Conservation (phyloP, 2,113 vertebrate species). For the Cettia cetti region DNA sequence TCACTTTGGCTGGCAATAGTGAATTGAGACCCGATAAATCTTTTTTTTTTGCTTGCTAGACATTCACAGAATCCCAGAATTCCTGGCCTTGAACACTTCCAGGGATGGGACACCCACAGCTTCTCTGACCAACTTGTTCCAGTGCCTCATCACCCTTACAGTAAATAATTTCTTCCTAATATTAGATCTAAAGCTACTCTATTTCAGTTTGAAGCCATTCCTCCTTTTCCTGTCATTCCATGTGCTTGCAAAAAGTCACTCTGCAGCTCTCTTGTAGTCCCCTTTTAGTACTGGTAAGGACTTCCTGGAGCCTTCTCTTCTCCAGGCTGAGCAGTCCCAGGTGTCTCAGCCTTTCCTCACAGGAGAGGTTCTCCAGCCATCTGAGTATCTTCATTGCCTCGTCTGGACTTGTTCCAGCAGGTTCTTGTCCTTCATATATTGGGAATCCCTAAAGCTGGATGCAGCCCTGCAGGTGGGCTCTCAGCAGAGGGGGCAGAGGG, state of each 20-base stretch:
- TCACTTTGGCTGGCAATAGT: not conserved
- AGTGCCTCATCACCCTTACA: not conserved
- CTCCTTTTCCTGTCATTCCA: no score
- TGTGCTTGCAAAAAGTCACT: not conserved
- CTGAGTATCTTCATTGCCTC: fast-evolving
- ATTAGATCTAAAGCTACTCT: not conserved
- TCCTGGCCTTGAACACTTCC: not conserved
- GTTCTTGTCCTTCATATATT: fast-evolving
- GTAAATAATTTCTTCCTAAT: not conserved
- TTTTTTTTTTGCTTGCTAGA: not conserved
- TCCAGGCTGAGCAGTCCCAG: not conserved
- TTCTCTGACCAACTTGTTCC: not conserved
- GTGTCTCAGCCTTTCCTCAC: fast-evolving
- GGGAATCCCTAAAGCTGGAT: not conserved
- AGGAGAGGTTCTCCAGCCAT: not conserved
- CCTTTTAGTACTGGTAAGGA: not conserved
- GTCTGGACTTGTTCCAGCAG: fast-evolving
- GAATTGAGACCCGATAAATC: not conserved
- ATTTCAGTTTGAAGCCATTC: not conserved
- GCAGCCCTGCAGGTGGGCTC: not conserved
- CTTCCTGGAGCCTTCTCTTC: not conserved
- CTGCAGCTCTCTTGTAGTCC: no score
- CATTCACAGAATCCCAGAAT: not conserved
- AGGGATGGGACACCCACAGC: not conserved
- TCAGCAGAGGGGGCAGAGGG: not conserved